Conservation (phyloP, 2,888 invertebrate genomes). For the Acrocyrtus sp. region DNA sequence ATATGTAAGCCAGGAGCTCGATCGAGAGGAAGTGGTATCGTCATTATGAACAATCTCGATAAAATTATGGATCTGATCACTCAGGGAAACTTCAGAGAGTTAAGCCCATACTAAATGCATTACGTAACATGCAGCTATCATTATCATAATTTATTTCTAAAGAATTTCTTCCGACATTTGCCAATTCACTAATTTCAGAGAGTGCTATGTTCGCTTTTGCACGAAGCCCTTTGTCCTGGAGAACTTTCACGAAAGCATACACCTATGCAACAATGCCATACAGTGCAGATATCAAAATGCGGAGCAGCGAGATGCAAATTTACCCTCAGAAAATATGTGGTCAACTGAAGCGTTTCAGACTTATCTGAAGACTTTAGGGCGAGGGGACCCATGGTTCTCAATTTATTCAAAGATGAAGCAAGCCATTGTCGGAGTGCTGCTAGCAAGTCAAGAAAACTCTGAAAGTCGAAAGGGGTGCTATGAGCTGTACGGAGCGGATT, state of each 20-base stretch:
- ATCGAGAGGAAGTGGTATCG: conserved; percentile 90
- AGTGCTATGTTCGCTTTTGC: conserved; percentile 92
- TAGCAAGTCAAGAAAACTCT: conserved; percentile 75
- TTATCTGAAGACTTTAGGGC: conserved; percentile 69
- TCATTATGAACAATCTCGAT: conserved; percentile 84
- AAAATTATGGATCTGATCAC: conserved; percentile 81
- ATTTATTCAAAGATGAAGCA: conserved; percentile 89
- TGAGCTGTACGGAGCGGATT: conserved; percentile 93
- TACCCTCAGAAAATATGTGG: conserved; percentile 89
- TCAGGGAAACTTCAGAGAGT: conserved; percentile 74
- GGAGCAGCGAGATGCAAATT: conserved; percentile 68
- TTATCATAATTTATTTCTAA: neutral
- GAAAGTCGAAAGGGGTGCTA: conserved; percentile 78
- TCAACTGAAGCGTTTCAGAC: conserved; percentile 76
- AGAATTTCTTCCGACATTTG: no score
- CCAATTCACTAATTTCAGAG: no score
- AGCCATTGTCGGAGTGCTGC: conserved; percentile 81
- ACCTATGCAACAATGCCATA: conserved; percentile 92
- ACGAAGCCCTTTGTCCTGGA: conserved; percentile 86
- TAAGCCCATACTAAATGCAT: no score
- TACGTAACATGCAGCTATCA: no score
- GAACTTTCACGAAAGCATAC: conserved; percentile 91
- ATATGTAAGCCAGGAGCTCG: conserved; percentile 95
- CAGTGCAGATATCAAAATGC: conserved; percentile 79
- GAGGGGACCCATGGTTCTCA: conserved; percentile 63